Evolutionary conservation across 2,888 invertebrate species (phyloP).

Genomic region (Euplexia lucipara): DNA sequence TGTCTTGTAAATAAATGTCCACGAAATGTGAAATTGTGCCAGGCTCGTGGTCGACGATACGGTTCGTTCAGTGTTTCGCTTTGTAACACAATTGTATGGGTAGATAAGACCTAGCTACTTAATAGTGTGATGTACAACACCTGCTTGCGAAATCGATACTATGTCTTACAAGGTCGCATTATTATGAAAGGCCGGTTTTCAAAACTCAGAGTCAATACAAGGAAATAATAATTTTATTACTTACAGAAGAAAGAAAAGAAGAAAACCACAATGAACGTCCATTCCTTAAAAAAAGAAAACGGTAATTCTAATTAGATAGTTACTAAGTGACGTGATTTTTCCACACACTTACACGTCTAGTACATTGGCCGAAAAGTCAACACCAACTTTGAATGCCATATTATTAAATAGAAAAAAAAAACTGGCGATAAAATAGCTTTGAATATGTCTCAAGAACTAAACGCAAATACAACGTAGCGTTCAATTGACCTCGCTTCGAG

Average conservation of each 20-base stretch:
- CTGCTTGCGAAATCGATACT: constrained; percentile 40
- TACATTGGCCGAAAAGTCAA: too few species aligned
- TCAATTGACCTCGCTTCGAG: constrained; percentile 1
- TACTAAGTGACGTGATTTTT: too few species aligned
- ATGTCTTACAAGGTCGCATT: neutral
- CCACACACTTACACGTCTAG: too few species aligned
- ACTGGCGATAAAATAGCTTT: too few species aligned
- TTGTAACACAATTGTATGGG: constrained; percentile 3
- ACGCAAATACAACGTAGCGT: neutral
- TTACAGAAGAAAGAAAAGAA: too few species aligned
- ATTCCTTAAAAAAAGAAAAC: too few species aligned
- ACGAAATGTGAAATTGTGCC: constrained; percentile 55
- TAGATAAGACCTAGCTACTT: neutral
- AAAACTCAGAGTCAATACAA: too few species aligned
- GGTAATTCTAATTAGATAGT: too few species aligned
- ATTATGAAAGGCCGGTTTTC: neutral
- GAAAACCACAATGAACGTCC: too few species aligned
- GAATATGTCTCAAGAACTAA: constrained; percentile 15
- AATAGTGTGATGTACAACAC: constrained; percentile 15
- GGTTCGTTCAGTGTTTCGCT: constrained; percentile 26
- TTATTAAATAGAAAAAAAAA: too few species aligned
- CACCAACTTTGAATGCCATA: too few species aligned
- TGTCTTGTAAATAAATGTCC: constrained; percentile 72
- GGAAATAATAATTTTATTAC: too few species aligned
- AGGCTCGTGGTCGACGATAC: constrained; percentile 37